These are phyloP conservation scores for Saturnia japonica DNA, from an alignment of 2,888 invertebrate species.

Conservation along the genomic window DNA sequence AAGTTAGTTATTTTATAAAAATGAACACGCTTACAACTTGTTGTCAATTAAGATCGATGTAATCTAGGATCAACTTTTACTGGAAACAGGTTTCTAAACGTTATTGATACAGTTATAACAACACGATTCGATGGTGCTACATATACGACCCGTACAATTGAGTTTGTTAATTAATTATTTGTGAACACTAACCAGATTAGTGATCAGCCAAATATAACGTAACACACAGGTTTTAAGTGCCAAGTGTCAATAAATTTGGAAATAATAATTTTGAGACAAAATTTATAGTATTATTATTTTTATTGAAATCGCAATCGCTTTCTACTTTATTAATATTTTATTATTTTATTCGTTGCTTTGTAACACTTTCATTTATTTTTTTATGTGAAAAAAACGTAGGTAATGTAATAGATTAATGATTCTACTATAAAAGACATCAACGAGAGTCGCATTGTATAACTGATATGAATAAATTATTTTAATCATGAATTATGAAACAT, in stretches of 20 bases:
- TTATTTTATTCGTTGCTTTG: too few relatives aligned
- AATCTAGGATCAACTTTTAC: conserved; percentile 35
- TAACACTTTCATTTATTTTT: too few relatives aligned
- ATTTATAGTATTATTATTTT: too few relatives aligned
- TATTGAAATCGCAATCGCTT: too few relatives aligned
- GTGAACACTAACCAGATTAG: not conserved
- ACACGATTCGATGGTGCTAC: conserved; percentile 15
- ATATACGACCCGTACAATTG: conserved; percentile 15
- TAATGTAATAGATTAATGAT: too few relatives aligned
- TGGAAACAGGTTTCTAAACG: conserved; percentile 29
- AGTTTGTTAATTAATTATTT: conserved; percentile 17
- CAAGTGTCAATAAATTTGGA: not conserved
- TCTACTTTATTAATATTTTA: too few relatives aligned
- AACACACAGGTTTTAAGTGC: conserved; percentile 12
- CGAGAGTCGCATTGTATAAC: not conserved
- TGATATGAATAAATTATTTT: not conserved
- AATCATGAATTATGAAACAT: not conserved
- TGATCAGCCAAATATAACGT: not conserved
- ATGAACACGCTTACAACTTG: conserved; percentile 1
- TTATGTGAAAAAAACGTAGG: too few relatives aligned
- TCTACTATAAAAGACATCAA: not conserved
- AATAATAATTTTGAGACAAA: not conserved
- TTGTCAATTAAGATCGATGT: conserved; percentile 26
- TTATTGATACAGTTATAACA: conserved; percentile 21
- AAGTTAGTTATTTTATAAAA: not conserved